phyloP scores from a whole-genome alignment of 2,797 vertebrate genomes.

The Phyllotis vaccarum region DNA sequence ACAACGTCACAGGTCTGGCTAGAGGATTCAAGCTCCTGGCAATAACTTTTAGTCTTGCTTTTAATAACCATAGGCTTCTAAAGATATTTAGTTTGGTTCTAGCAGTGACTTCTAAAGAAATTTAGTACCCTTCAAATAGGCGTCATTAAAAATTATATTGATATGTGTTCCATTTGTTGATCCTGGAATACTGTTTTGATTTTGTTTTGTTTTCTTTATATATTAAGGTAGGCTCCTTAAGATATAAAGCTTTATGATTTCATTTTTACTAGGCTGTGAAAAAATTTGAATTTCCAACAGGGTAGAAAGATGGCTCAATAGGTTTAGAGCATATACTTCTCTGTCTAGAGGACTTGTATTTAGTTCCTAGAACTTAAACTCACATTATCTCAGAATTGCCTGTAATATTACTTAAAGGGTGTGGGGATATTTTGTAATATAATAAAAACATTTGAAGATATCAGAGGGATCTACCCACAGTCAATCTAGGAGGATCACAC shows the following conservation, averaged over 20 bases:
- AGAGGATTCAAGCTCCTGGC: neutral
- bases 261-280: neutral
- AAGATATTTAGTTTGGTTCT: neutral
- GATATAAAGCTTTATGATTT: neutral
- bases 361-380: no score
- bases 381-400: no score
- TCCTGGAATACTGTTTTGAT: neutral
- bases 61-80: neutral
- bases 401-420: no score
- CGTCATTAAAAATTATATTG: neutral
- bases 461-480: no score
- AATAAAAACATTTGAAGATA: no score
- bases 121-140: no score
- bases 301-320: no score
- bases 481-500: no score
- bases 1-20: neutral
- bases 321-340: no score
- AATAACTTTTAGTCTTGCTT: neutral
- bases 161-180: neutral
- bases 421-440: no score
- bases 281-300: neutral
- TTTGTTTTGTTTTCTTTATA: neutral
- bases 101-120: neutral
- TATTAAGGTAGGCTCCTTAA: neutral
- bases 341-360: no score